A percentile compares a stretch with the other conserved stretches of the same genome.
These are phyloP conservation scores for Psittacula derbiana DNA, from an alignment of 2,797 vertebrate species.

Conservation along the genomic window DNA sequence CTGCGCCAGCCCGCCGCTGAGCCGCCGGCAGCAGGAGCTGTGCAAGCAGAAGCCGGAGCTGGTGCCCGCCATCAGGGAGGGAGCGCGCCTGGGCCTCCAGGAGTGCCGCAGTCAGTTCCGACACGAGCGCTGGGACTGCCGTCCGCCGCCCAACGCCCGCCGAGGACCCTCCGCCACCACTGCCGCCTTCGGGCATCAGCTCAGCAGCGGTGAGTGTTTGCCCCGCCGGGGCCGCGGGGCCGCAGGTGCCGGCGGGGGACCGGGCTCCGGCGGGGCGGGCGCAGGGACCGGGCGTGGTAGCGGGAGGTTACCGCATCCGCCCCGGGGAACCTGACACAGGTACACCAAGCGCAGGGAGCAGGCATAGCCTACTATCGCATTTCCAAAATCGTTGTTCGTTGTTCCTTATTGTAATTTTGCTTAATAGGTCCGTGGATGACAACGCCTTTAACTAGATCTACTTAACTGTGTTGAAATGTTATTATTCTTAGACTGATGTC, in stretches of 20 bases:
- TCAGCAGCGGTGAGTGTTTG: conserved; percentile 85
- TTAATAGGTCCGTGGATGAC: neutral
- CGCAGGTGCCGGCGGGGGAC: neutral
- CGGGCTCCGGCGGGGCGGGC: neutral
- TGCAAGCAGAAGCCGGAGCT: conserved; percentile 87
- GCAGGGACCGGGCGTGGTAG: neutral
- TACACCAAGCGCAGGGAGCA: accelerated
- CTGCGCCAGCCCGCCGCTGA: conserved; percentile 83
- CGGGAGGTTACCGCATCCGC: accelerated
- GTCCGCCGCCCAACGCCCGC: conserved; percentile 60
- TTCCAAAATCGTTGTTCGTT: neutral
- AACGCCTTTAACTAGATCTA: neutral
- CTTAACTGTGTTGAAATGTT: neutral
- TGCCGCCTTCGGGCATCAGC: conserved; percentile 82
- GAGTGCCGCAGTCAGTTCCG: conserved; percentile 92
- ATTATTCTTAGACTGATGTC: neutral
- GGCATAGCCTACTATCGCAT: neutral
- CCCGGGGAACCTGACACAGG: neutral
- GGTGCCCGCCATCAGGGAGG: conserved; percentile 85
- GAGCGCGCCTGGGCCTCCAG: conserved; percentile 86
- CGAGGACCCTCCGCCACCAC: conserved; percentile 58
- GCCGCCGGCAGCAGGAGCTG: conserved; percentile 84
- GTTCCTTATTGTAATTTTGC: neutral
- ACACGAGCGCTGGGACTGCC: conserved; percentile 94
- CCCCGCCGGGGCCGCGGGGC: neutral